phyloP scores from a whole-genome alignment of 2,888 invertebrate species.

The Sinhomidia bicolor region DNA sequence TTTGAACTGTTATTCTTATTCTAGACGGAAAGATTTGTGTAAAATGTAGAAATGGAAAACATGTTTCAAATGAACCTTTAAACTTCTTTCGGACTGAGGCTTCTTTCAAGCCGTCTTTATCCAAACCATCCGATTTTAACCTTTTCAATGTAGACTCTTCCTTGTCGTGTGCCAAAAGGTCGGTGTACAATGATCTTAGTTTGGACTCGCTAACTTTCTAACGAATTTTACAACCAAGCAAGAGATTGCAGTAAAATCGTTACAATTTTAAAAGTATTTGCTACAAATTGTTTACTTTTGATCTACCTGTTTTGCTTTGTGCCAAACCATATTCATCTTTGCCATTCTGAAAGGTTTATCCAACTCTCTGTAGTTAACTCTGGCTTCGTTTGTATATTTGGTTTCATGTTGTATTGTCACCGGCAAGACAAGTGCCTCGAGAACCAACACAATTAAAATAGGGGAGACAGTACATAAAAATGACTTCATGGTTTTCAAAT shows the following conservation, averaged over 20 bases:
- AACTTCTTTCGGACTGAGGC: conserved; percentile 90
- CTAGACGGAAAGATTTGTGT: no score
- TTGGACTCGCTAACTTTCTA: conserved; percentile 93
- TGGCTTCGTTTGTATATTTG: conserved; percentile 79
- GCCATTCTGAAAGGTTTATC: conserved; percentile 95
- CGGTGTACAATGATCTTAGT: conserved; percentile 92
- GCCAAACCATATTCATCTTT: conserved; percentile 94
- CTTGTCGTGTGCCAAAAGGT: conserved; percentile 95
- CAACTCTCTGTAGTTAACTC: conserved; percentile 86
- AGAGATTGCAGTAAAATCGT: not conserved
- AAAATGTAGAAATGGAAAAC: no score
- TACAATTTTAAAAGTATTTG: not conserved
- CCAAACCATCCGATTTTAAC: conserved; percentile 90
- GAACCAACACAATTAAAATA: conserved; percentile 9
- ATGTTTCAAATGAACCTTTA: conserved; percentile 83
- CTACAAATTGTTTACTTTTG: no score
- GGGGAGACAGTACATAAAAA: not conserved
- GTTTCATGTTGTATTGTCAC: conserved; percentile 70
- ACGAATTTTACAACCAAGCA: conserved; percentile 72
- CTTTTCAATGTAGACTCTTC: conserved; percentile 93
- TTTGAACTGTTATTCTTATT: not conserved
- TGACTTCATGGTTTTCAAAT: conserved; percentile 18
- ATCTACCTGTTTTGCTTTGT: conserved; percentile 91
- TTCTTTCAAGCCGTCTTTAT: conserved; percentile 93
- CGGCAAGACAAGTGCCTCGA: conserved; percentile 35